Evolutionary conservation across 1,140 invertebrate species (phyloP).

Genomic region (Leptopilina clavipes): DNA sequence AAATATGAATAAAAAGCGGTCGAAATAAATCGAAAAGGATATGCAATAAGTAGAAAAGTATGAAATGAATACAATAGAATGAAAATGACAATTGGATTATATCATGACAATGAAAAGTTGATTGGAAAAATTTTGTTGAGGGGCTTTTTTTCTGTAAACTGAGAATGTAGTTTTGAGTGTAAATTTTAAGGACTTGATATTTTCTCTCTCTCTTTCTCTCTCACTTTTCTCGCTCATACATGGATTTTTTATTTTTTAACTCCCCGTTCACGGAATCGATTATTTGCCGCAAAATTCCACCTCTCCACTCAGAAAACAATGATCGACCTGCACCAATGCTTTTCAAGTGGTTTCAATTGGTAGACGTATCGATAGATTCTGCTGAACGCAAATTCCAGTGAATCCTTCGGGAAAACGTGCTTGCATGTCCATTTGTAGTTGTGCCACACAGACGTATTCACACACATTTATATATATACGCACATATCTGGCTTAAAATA

Average conservation of each 20-base stretch:
- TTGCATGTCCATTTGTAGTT: conserved; percentile 25
- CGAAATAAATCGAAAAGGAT: no score
- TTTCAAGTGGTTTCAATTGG: conserved; percentile 23
- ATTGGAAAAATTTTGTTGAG: background rate
- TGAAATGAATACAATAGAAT: no score
- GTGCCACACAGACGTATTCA: background rate
- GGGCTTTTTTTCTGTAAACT: background rate
- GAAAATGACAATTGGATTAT: no score
- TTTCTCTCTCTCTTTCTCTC: background rate
- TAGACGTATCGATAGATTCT: conserved; percentile 20
- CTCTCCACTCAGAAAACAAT: background rate
- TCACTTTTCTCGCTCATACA: no score
- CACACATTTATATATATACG: background rate
- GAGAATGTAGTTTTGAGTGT: no score
- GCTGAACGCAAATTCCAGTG: conserved; percentile 18
- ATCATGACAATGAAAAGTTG: background rate
- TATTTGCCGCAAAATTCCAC: background rate
- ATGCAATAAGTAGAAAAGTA: no score
- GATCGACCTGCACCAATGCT: conserved; percentile 24
- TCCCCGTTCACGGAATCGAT: background rate
- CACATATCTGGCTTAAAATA: conserved; percentile 17
- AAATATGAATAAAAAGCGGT: no score
- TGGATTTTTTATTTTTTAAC: background rate
- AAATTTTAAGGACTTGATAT: background rate
- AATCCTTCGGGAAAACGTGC: conserved; percentile 33